phyloP scores from a whole-genome alignment of 2,113 vertebrate genomes.

The Megaceryle torquata region DNA sequence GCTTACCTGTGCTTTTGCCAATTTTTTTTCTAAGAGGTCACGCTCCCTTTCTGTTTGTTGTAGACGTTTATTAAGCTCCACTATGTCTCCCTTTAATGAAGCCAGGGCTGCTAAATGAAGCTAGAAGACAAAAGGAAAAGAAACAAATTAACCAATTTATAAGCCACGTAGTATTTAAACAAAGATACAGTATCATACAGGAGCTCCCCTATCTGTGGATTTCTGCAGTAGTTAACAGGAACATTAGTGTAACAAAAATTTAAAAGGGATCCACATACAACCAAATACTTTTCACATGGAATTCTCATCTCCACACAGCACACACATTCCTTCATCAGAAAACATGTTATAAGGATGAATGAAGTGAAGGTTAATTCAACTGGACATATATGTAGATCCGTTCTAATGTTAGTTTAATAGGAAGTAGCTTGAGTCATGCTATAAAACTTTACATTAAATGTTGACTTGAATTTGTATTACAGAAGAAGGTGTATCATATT shows the following conservation, averaged over 20 bases:
- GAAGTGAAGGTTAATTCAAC: not conserved
- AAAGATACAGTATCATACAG: not conserved
- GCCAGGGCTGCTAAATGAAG: constrained; percentile 86
- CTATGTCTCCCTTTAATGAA: constrained; percentile 85
- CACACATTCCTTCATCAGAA: not conserved
- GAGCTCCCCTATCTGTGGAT: not conserved
- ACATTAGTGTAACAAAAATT: not conserved
- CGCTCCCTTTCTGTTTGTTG: constrained; percentile 85
- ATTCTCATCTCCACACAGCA: not conserved
- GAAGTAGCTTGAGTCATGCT: not conserved
- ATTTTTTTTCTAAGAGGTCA: constrained; percentile 83
- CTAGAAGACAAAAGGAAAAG: constrained; percentile 60
- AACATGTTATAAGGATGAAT: not conserved
- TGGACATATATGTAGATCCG: not conserved
- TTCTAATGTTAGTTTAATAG: not conserved
- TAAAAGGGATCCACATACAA: not conserved
- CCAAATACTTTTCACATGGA: not conserved
- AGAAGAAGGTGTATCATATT: not conserved
- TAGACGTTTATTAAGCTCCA: constrained; percentile 85
- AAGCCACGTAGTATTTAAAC: not conserved
- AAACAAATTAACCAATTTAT: constrained; percentile 17
- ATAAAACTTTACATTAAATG: not conserved
- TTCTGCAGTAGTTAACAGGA: not conserved
- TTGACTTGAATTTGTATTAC: not conserved
- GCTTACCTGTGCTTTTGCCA: constrained; percentile 85